Evolutionary conservation across 2,888 invertebrate species (phyloP), one percentile per base, ranked within the genome.

Genomic region (Drosophila eohydei): DNA sequence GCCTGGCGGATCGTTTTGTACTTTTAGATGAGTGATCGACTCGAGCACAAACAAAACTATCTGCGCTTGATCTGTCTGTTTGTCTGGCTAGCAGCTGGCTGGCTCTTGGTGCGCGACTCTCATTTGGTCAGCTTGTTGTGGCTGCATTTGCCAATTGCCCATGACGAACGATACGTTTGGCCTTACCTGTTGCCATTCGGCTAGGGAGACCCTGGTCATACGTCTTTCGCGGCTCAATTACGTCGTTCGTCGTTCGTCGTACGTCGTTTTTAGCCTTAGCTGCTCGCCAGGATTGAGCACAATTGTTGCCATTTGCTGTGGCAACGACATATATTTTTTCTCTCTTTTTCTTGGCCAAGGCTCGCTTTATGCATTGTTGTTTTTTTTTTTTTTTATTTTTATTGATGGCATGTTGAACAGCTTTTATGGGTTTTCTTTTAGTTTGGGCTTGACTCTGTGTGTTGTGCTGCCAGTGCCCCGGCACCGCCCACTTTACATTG

Each of bases 321-420:
- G 74, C 88, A 82, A 74, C 84, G 88, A 88, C 83, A 84, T 80
- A 30, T 52, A 14, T 52, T 52, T 51, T 51, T 52, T 14, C 34
- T 51, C 21, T 51, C 12, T 50, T 80, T 80, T 88, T 88, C 83
- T 88, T 83, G 60, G 48, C 76, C 81, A 58, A 79, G 63, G 46
- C 55, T 48, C 61, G 66, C 43, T 52, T 38, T 41, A 38, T 41
- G 30, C 41, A 28, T 54, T 52, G 52, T 32, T 40, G 58, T 26
- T 36, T 12, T 4, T 32, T n/a, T 2, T 43, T 36, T 41, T n/a
- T 2, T 43, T 2, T 30, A 26, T 44, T 43, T 88, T 85, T 85
- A 85, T 85, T 85, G 84, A 85, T 85, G 84, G 84, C 88, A 87
- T 85, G 84, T 87, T 85, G 89, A 87, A 87, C 89, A 89, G 80